Percentiles rank a stretch among this genome's conserved stretches.
These are phyloP conservation scores for Amblyornis subalaris DNA, from an alignment of 2,113 vertebrate species.

Conservation along the genomic window DNA sequence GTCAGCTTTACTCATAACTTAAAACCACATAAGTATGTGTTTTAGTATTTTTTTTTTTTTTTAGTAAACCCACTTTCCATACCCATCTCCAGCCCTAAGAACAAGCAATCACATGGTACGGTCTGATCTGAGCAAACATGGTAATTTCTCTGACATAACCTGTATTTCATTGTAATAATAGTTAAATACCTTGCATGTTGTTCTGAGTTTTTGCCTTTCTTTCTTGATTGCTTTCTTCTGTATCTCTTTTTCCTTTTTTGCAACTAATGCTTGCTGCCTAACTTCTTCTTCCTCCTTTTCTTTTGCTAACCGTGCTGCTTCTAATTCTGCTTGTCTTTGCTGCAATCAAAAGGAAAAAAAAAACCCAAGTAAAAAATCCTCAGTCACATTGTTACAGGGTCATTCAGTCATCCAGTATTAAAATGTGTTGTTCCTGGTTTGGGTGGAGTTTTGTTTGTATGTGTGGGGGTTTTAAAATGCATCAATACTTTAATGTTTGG, in stretches of 20 bases:
- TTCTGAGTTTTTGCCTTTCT: constrained; percentile 95
- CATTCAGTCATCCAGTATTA: not conserved
- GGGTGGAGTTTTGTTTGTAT: not conserved
- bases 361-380: not conserved
- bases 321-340: constrained; percentile 90
- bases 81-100: not conserved
- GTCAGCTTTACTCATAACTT: not conserved
- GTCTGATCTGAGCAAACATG: not conserved
- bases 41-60: not conserved
- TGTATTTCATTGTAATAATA: not conserved
- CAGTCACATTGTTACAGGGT: not conserved
- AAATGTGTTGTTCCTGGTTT: not conserved
- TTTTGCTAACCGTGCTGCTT: constrained; percentile 84
- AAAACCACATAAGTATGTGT: not conserved
- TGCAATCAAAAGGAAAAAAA: constrained; percentile 55
- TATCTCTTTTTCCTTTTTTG: constrained; percentile 96
- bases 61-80: not conserved
- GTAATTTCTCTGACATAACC: not conserved
- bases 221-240: constrained; percentile 99
- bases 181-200: constrained; percentile 87
- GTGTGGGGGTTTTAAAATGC: not conserved
- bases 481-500: not conserved
- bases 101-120: fast-evolving
- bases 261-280: constrained; percentile 84
- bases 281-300: constrained; percentile 95